Base-by-base conservation (phyloP, 53 echinoderm and acorn worm species). In the Crossaster papposus region DNA sequence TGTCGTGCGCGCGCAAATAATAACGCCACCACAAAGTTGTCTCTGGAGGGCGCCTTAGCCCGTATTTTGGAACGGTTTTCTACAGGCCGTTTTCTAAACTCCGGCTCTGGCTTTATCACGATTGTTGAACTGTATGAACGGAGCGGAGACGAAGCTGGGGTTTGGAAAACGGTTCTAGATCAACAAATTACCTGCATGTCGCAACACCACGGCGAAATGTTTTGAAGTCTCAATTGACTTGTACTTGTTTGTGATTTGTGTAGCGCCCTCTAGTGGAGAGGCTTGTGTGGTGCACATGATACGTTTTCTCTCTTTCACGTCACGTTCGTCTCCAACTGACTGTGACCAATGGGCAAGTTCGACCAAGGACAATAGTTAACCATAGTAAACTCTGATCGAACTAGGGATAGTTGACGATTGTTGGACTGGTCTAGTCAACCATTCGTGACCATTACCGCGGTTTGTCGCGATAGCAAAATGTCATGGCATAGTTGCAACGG, bases 31-130 rank as follows among this genome's bases (percentile, higher is more conserved):
- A 33, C 65, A 68, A 68, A 36, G 30, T 52, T 85, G 85, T 52
- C 83, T 18, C 85, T 85, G 32, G 85, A 85, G 85, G 73, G 85
- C 85, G 85, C 85, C 52, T 2, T 30, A 10, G 2, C 14, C 33
- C 5, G 24, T 68, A 68, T 68, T 68, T n/a, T 64, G 23, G 18
- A 64, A 15, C 64, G 64, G 64, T 18, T 18, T 64, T 13, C 20
- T n/a, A n/a, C n/a, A n/a, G n/a, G n/a, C n/a, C n/a, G n/a, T n/a
- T n/a, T n/a, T n/a, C n/a, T n/a, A n/a, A n/a, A n/a, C n/a, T n/a
- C n/a, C n/a, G n/a, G n/a, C n/a, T n/a, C n/a, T n/a, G n/a, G n/a
- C n/a, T n/a, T n/a, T n/a, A n/a, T n/a, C n/a, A n/a, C n/a, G n/a
- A n/a, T n/a, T n/a, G n/a, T n/a, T n/a, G n/a, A n/a, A n/a, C n/a